Conservation (phyloP, 2,888 invertebrate species). For the Noctuana brunneofusca region DNA sequence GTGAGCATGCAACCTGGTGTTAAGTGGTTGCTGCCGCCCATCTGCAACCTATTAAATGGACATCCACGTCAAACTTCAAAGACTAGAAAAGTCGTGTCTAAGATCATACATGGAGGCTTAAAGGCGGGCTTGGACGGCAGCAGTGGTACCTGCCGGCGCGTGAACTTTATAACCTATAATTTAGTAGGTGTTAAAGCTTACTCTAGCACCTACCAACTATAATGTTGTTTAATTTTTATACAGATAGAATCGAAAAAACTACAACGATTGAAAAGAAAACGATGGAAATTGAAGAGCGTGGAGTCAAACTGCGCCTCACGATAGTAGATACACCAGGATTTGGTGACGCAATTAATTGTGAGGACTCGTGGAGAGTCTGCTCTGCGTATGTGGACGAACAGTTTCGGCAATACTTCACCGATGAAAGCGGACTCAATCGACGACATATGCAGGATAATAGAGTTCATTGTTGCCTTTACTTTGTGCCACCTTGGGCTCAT, state of each 20-base stretch:
- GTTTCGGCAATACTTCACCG: constrained; percentile 91
- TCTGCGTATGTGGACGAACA: constrained; percentile 97
- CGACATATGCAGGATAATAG: constrained; percentile 97
- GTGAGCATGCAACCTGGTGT: too few relatives aligned
- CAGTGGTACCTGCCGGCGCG: too few relatives aligned
- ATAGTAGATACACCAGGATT: constrained; percentile 98
- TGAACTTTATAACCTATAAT: too few relatives aligned
- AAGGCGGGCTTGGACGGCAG: too few relatives aligned
- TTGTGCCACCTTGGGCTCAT: constrained; percentile 97
- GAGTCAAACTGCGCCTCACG: constrained; percentile 94
- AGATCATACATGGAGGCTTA: too few relatives aligned
- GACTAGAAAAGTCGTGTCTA: too few relatives aligned
- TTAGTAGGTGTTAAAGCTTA: too few relatives aligned
- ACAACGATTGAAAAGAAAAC: constrained; percentile 90
- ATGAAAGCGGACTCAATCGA: constrained; percentile 97
- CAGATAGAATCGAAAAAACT: constrained; percentile 87
- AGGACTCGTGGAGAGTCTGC: constrained; percentile 96
- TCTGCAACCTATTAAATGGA: too few relatives aligned
- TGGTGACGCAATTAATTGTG: constrained; percentile 96
- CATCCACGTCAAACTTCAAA: too few relatives aligned
- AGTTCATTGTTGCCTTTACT: constrained; percentile 97
- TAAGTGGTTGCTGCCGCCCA: too few relatives aligned
- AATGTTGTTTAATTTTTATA: not conserved
- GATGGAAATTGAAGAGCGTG: constrained; percentile 97
- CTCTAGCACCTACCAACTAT: too few relatives aligned